These are phyloP conservation scores for Lymantria dispar DNA, from an alignment of 2,888 invertebrate species.

Conservation along the genomic window DNA sequence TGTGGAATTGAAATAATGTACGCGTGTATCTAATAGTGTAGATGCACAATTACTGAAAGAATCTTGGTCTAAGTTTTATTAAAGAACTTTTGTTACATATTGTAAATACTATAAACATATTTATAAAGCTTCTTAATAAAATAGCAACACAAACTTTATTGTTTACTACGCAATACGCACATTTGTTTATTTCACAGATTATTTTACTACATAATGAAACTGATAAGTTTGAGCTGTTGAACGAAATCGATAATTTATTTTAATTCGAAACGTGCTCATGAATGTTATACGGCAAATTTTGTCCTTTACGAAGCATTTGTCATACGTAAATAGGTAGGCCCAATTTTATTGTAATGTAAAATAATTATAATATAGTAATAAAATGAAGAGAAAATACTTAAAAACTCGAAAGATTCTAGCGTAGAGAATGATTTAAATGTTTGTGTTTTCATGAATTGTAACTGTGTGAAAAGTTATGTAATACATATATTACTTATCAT, in stretches of 20 bases:
- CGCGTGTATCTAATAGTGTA: not conserved
- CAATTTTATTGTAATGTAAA: slow-evolving; percentile 78
- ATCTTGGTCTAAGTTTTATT: slow-evolving; percentile 60
- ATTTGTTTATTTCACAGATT: slow-evolving; percentile 55
- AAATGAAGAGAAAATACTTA: slow-evolving; percentile 74
- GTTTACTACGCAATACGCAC: slow-evolving; percentile 50
- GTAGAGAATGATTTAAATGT: slow-evolving; percentile 72
- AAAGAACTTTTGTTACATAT: slow-evolving; percentile 58
- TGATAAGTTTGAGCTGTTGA: slow-evolving; percentile 47
- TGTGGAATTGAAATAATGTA: not conserved
- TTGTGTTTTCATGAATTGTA: slow-evolving; percentile 80
- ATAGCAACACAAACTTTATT: slow-evolving; percentile 21
- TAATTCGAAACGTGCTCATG: slow-evolving; percentile 69
- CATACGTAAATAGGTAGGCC: slow-evolving; percentile 81
- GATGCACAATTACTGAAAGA: slow-evolving; percentile 49
- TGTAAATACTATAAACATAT: slow-evolving; percentile 68
- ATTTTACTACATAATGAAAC: slow-evolving; percentile 50
- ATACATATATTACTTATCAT: slow-evolving; percentile 69
- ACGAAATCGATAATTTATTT: slow-evolving; percentile 64
- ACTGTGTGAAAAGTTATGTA: slow-evolving; percentile 76
- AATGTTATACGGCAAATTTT: slow-evolving; percentile 74
- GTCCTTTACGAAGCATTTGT: slow-evolving; percentile 72
- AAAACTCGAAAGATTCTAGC: slow-evolving; percentile 70
- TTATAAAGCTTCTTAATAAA: slow-evolving; percentile 47
- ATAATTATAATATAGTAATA: slow-evolving; percentile 70